These are phyloP conservation scores for Opisthocomus hoazin DNA, from an alignment of 2,113 vertebrate species.

Conservation along the genomic window DNA sequence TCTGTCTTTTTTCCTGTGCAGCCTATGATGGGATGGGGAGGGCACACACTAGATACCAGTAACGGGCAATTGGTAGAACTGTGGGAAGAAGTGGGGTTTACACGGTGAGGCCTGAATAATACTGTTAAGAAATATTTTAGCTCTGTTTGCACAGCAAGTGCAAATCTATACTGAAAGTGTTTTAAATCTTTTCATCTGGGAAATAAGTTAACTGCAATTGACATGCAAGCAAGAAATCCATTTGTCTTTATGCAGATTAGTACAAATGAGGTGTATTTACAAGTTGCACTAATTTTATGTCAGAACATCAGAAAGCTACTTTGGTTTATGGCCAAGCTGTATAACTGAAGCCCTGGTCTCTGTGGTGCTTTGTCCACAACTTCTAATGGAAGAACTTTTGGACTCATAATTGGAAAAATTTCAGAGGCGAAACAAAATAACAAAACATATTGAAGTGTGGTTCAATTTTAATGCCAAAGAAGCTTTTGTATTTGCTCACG, in stretches of 20 bases:
- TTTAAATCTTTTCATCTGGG: not conserved
- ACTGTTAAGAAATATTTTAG: not conserved
- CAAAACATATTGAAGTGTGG: not conserved
- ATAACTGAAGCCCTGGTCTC: not conserved
- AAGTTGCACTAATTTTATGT: not conserved
- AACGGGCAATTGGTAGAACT: not conserved
- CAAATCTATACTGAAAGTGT: not conserved
- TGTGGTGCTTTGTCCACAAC: not conserved
- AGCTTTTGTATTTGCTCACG: conserved; percentile 14
- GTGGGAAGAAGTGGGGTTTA: not conserved
- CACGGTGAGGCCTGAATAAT: not conserved
- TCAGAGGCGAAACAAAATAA: not conserved
- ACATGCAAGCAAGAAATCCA: not conserved
- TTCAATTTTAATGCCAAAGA: conserved; percentile 1
- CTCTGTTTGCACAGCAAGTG: not conserved
- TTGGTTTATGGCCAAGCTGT: not conserved
- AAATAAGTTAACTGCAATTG: not conserved
- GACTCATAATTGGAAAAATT: not conserved
- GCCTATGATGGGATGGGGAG: not conserved
- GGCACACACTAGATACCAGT: not conserved
- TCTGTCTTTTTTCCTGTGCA: not conserved
- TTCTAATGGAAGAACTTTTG: not conserved
- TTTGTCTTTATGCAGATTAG: not conserved
- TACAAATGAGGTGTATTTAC: not conserved
- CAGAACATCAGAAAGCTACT: not conserved